phyloP scores from a whole-genome alignment of 2,113 vertebrate species.

The Ptilorrhoa leucosticta region DNA sequence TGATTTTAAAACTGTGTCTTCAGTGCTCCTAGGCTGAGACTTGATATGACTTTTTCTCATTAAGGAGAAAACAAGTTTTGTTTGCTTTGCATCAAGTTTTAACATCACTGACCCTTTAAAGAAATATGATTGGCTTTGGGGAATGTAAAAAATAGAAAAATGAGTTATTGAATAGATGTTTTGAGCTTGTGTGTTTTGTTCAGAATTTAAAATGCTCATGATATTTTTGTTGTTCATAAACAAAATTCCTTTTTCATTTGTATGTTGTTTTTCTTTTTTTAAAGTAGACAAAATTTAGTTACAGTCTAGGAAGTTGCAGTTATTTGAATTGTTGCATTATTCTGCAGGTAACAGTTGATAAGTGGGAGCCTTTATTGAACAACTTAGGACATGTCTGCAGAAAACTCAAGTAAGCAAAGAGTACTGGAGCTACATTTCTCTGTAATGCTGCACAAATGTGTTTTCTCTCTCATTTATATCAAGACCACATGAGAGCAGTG shows the following conservation, averaged over 20 bases:
- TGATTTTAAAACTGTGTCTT: neutral
- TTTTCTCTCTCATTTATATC: neutral
- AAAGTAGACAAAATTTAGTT: neutral
- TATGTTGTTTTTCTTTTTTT: neutral
- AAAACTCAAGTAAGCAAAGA: slow-evolving; percentile 91
- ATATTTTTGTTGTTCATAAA: neutral
- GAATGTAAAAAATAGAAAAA: neutral
- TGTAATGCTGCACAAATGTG: neutral
- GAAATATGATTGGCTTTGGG: neutral
- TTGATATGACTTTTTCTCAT: neutral
- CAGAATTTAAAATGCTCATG: neutral
- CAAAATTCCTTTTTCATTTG: neutral
- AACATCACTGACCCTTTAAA: neutral
- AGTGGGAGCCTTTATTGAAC: slow-evolving; percentile 97
- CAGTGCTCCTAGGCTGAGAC: neutral
- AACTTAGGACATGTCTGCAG: slow-evolving; percentile 96
- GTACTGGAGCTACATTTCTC: neutral
- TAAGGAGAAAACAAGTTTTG: neutral
- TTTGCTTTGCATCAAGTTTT: neutral
- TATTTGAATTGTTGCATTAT: slow-evolving; percentile 14
- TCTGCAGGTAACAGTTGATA: slow-evolving; percentile 95
- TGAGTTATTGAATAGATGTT: neutral
- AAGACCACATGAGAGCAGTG: neutral
- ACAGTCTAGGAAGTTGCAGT: neutral
- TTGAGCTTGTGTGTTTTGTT: neutral